Evolutionary conservation across 2,888 invertebrate species (phyloP), one percentile per base, ranked within the genome.

Genomic region (Pseudoips prasinana): DNA sequence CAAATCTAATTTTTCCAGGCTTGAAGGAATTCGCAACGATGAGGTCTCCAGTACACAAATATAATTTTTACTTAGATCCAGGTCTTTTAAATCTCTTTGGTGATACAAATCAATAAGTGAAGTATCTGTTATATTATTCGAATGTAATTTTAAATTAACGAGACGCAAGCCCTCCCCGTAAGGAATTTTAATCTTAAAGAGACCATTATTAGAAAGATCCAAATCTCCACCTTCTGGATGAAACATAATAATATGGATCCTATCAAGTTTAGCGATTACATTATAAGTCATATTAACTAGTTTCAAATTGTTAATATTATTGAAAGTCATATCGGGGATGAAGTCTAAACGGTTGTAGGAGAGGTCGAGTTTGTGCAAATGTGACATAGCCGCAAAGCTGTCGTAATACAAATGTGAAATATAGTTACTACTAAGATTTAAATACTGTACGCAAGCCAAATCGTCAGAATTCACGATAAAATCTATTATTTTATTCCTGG

Each of bases 311-410:
- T 65, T 49, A 36, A 67, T 80, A 17, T 69, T 67, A 1, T 45
- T 51, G 29, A 87, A 73, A 1, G 73, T 63, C 34, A 69, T 51
- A 29, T 71, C 71, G 0, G 84, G 76, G n/a, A 84, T 72, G 11
- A 58, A 55, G 5, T 75, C 61, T 9, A 88, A 53, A 5, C 27
- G 35, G 37, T 88, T 88, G 33, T 68, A 33, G 1, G 87, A 87
- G 22, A 88, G 58, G 55, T 88, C 87, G n/a, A 88, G 60, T 36
- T 78, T 81, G 33, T 82, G 73, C 17, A 88, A 63, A 36, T 67
- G 69, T 4, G 39, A 63, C 84, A 88, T 84, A 0, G 53, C 55
- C 0, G 58, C 61, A 39, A 88, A 88, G 17, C 71, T 80, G 19
- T 72, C 56, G 14, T 64, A 75, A 46, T 76, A 57, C 10, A 87